Evolutionary conservation across 37 sponge, comb jelly and placozoan species (phyloP).

Genomic region (Corticium candelabrum): DNA sequence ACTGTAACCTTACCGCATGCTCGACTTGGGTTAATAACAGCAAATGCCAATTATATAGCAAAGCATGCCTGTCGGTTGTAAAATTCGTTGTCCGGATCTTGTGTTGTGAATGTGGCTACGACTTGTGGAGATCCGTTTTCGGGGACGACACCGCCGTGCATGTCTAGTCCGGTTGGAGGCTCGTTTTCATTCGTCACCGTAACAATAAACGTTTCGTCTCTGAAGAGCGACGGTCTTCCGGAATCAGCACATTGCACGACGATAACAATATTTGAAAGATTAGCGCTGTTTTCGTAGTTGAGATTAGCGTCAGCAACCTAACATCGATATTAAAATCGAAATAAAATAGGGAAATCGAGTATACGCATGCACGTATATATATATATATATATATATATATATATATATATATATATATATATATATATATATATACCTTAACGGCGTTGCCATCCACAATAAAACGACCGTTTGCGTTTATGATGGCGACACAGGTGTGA

Average conservation of each 20-base stretch:
- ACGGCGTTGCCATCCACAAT: background rate
- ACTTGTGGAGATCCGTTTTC: background rate
- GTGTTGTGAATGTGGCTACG: slow-evolving; percentile 1
- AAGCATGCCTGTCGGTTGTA: background rate
- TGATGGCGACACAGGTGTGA: background rate
- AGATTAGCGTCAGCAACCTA: background rate
- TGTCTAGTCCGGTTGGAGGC: background rate
- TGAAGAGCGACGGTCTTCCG: background rate
- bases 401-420: background rate
- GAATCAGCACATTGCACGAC: background rate
- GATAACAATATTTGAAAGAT: background rate
- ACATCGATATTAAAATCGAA: too few relatives aligned
- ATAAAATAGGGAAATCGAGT: too few relatives aligned
- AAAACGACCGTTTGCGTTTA: background rate
- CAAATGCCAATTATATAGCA: too few relatives aligned
- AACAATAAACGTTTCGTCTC: background rate
- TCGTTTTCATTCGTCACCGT: slow-evolving; percentile 1
- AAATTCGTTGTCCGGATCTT: slow-evolving; percentile 10
- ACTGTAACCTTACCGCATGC: too few relatives aligned
- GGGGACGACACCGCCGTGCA: background rate
- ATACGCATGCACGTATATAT: too few relatives aligned
- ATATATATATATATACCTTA: background rate
- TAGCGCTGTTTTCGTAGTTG: background rate
- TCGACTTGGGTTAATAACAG: too few relatives aligned
- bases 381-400: too few relatives aligned